phyloP scores from a whole-genome alignment of 2,797 vertebrate species.

The Rhynchotus rufescens region DNA sequence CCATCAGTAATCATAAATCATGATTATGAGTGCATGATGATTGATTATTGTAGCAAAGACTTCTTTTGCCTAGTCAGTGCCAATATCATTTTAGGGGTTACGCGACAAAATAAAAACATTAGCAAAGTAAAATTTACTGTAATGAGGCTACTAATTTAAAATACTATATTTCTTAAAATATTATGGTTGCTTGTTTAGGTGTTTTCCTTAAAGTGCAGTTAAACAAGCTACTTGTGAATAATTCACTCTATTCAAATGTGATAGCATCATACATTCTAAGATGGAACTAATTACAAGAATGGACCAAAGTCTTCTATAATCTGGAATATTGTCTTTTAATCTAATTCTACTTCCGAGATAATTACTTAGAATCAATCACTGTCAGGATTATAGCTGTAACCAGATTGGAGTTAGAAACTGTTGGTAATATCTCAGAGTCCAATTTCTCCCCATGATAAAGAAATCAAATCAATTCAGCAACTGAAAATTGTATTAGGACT shows the following conservation, averaged over 20 bases:
- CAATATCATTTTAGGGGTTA: slow-evolving; percentile 5
- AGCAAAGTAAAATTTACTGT: slow-evolving; percentile 24
- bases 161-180: slow-evolving; percentile 39
- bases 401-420: slow-evolving; percentile 74
- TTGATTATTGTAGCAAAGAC: background rate
- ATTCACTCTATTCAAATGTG: slow-evolving; percentile 68
- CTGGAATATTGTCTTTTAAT: slow-evolving; percentile 83
- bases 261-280: slow-evolving; percentile 70
- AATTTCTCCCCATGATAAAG: slow-evolving; percentile 76
- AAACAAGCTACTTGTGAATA: slow-evolving; percentile 47
- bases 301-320: slow-evolving; percentile 71
- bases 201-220: slow-evolving; percentile 39
- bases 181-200: slow-evolving; percentile 29
- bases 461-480: slow-evolving; percentile 78
- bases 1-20: slow-evolving; percentile 38
- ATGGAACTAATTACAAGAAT: slow-evolving; percentile 73
- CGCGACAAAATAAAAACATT: background rate
- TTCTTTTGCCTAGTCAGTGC: background rate
- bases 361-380: slow-evolving; percentile 86
- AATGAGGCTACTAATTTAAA: background rate
- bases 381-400: slow-evolving; percentile 82
- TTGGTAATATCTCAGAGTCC: slow-evolving; percentile 73
- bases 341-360: slow-evolving; percentile 80
- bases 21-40: slow-evolving; percentile 9
- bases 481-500: slow-evolving; percentile 73